Base-by-base conservation (phyloP, 2,888 invertebrate genomes). In the Tethea ocularis region DNA sequence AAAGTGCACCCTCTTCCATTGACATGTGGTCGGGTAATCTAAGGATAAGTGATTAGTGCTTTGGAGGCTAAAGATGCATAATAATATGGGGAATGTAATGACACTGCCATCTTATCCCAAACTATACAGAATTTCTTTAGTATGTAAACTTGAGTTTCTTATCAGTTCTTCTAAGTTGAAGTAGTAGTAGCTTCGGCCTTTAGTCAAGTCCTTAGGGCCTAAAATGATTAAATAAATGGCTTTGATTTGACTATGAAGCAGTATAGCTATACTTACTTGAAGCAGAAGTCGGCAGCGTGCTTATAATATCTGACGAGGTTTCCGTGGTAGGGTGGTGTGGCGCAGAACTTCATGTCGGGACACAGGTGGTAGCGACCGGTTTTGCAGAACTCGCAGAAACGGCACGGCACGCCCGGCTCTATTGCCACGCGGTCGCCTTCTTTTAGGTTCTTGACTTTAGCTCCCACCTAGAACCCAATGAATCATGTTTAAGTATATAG, bases 281-380 rank as follows among this genome's bases (percentile, higher is more conserved):
- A 96, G 78, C 98, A 98, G 86, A 97, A 98, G 85, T 97, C 97
- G 8, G 97, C 97, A 7, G 97, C 96, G 80, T 99, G 99, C 51
- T 96, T 96, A 88, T 98, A 98, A 86, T 95, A 99, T 75, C 97
- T 94, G 54, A 95, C 94, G 26, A 99, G 94, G 84, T 97, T 98
- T 58, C 99, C 99, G 93, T 99, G 95, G 58, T 95, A 91, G 0
- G 99, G 99, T 1, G 99, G 99, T 0, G 99, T 99, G n/a, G 99
- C 99, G 87, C 98, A 98, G 92, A 99, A 99, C 58, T 93, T 80
- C 86, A 99, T 96, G 58, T 97, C 97, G 0, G 95, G 94, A 72
- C 99, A 99, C 52, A 99, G 94, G 89, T 99, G 98, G 91, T 99
- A 99, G 61, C 95, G 94, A 51, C 99, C 99, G 0, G 91, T 93